Evolutionary conservation across 2,113 vertebrate species (phyloP).

Genomic region (Platanista minor): DNA sequence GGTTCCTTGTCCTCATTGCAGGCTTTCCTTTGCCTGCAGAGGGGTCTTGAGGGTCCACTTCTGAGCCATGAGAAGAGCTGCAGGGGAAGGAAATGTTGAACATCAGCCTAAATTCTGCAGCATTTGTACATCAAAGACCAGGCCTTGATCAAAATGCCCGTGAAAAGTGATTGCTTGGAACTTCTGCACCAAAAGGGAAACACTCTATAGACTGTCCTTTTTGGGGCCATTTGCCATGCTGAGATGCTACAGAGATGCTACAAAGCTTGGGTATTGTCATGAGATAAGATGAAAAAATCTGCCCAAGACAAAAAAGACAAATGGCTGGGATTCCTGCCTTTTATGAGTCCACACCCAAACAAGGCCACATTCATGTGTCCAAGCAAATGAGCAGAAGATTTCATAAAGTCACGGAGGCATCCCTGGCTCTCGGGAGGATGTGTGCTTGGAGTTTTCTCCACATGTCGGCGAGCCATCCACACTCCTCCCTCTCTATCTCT

Average conservation of each 20-base stretch:
- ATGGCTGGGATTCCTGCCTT: neutral
- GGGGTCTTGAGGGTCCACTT: conserved; percentile 9
- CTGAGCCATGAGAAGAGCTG: neutral
- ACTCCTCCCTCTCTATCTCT: neutral
- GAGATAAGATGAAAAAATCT: neutral
- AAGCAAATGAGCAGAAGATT: neutral
- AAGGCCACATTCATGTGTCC: neutral
- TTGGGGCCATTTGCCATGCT: neutral
- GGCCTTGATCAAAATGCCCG: neutral
- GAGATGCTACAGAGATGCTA: neutral
- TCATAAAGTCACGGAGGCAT: neutral
- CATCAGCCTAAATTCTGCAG: neutral
- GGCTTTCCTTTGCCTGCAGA: neutral
- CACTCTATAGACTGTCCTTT: neutral
- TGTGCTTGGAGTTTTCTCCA: neutral
- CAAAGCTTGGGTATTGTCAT: neutral
- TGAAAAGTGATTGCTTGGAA: neutral
- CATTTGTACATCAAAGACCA: conserved; percentile 52
- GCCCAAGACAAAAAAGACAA: neutral
- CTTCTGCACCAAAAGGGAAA: neutral
- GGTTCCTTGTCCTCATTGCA: neutral
- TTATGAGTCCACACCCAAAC: too few relatives aligned
- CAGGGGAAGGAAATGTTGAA: neutral
- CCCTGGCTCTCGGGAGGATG: neutral
- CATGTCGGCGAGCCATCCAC: neutral